A percentile compares a stretch with the other conserved stretches of the same genome.
These are phyloP conservation scores for Hylomyscus alleni DNA, from an alignment of 2,797 vertebrate species.

Conservation along the genomic window DNA sequence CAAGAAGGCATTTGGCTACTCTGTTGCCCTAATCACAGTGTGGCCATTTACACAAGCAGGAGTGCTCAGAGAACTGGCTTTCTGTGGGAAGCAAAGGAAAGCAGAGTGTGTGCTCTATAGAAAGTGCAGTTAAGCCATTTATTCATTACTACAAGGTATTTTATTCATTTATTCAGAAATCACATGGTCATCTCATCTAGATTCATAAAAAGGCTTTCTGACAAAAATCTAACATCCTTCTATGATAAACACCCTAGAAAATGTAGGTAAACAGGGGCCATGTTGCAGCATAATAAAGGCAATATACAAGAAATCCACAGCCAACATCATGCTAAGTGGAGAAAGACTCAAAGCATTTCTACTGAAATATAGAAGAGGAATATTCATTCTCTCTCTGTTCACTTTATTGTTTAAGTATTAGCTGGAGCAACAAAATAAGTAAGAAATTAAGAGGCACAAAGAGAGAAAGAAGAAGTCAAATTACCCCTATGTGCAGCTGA, in stretches of 20 bases:
- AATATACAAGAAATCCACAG: background rate
- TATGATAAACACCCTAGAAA: background rate
- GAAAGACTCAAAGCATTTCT: background rate
- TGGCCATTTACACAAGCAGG: slow-evolving; percentile 61
- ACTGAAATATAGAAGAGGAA: background rate
- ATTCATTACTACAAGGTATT: background rate
- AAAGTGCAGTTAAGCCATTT: slow-evolving; percentile 56
- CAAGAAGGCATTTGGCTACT: slow-evolving; percentile 71
- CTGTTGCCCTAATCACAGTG: slow-evolving; percentile 73
- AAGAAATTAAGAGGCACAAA: background rate
- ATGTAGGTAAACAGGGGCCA: background rate
- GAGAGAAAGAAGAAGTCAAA: background rate
- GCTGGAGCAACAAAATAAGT: background rate
- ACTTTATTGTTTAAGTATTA: background rate
- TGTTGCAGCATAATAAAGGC: background rate
- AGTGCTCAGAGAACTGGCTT: slow-evolving; percentile 44
- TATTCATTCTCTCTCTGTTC: background rate
- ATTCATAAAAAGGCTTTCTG: background rate
- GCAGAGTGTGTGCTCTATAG: slow-evolving; percentile 46
- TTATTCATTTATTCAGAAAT: background rate
- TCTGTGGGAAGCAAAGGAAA: background rate
- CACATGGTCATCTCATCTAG: background rate
- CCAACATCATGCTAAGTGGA: background rate
- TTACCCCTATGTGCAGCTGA: no score
- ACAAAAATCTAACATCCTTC: background rate